Evolutionary conservation across 2,113 vertebrate species (phyloP).

Genomic region (Prolemur simus): DNA sequence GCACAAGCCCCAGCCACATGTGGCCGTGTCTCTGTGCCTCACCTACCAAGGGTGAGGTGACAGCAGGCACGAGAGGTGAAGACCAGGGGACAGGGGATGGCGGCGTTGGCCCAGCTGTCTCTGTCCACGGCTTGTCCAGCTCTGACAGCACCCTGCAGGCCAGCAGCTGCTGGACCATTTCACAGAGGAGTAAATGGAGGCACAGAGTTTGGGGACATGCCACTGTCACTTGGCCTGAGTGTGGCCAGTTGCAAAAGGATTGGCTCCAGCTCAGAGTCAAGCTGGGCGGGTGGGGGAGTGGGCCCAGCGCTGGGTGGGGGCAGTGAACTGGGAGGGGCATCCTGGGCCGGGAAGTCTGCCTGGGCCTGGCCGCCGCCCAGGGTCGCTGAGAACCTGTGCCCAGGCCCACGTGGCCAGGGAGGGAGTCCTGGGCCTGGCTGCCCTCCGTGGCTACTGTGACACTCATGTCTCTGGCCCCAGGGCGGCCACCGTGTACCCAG

Average conservation of each 20-base stretch:
- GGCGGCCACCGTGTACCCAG: neutral
- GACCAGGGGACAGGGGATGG: neutral
- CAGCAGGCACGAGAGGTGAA: neutral
- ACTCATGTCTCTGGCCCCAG: neutral
- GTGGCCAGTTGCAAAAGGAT: neutral
- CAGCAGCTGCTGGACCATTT: accelerated
- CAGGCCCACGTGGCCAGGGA: neutral
- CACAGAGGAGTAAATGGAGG: neutral
- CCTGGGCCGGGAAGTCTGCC: neutral
- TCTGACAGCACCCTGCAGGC: accelerated
- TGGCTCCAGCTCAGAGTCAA: neutral
- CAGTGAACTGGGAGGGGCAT: neutral
- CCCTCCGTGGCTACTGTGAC: too few relatives aligned
- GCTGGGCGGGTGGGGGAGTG: neutral
- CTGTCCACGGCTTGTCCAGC: neutral
- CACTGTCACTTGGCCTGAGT: neutral
- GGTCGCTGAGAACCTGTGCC: too few relatives aligned
- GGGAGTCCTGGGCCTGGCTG: neutral
- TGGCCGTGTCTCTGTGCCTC: neutral
- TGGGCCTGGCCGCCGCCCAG: neutral
- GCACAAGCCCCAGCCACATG: accelerated
- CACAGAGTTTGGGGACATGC: neutral
- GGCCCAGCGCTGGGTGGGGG: neutral
- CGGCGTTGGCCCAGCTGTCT: neutral
- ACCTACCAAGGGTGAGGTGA: too few relatives aligned